Conservation (phyloP, 2,113 vertebrate species). For the Microtus richardsoni region DNA sequence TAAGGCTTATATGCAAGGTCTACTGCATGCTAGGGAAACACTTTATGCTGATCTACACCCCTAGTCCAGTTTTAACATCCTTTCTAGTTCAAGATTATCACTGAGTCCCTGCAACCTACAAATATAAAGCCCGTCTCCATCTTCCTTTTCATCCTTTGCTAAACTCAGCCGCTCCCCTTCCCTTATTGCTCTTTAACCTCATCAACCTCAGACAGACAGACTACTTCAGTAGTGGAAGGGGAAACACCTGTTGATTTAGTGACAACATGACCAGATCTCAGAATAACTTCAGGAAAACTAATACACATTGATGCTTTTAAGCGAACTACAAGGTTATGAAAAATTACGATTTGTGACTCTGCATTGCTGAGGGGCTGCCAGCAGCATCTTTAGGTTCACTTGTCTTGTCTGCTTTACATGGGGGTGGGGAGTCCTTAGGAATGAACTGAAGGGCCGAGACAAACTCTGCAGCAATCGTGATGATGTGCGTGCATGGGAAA, state of each 20-base stretch:
- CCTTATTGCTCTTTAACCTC: not conserved
- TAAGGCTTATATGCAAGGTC: not conserved
- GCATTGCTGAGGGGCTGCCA: not conserved
- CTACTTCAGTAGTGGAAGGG: not conserved
- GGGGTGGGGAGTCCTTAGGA: not conserved
- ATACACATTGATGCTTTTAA: constrained; percentile 30
- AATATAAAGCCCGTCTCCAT: not conserved
- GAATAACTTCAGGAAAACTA: constrained; percentile 21
- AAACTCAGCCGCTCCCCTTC: too few relatives aligned
- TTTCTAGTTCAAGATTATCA: constrained; percentile 15
- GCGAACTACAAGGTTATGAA: constrained; percentile 62
- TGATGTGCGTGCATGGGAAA: fast-evolving
- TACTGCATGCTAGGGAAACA: not conserved
- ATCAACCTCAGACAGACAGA: not conserved
- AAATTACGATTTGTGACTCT: constrained; percentile 24
- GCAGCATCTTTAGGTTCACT: not conserved
- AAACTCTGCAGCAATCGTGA: too few relatives aligned
- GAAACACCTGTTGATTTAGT: not conserved
- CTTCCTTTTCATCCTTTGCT: not conserved
- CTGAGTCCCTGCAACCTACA: not conserved
- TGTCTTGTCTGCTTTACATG: not conserved
- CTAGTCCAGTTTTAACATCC: not conserved
- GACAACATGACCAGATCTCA: not conserved
- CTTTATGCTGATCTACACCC: too few relatives aligned
- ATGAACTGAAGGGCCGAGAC: not conserved